These are phyloP conservation scores for Cheilosia pagana DNA, from an alignment of 2,888 invertebrate species.

Conservation along the genomic window DNA sequence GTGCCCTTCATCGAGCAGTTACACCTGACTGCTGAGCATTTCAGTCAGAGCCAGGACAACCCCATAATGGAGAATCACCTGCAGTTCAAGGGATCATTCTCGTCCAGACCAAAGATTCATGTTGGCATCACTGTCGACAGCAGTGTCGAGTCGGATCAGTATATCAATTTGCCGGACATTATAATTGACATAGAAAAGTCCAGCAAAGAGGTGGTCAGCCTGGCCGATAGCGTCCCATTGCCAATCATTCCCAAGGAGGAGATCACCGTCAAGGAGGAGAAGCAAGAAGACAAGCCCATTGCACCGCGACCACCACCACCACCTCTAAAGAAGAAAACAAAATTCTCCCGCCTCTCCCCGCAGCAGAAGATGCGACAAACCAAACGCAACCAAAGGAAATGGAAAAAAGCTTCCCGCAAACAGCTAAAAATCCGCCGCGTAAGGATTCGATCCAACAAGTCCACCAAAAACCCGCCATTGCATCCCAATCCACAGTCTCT, in stretches of 20 bases:
- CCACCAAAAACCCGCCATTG: slow-evolving; percentile 1
- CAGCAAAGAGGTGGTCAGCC: slow-evolving; percentile 72
- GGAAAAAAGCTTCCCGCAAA: slow-evolving; percentile 36
- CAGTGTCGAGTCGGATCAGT: slow-evolving; percentile 78
- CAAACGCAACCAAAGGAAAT: slow-evolving; percentile 49
- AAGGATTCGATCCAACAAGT: slow-evolving; percentile 5
- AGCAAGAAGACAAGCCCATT: slow-evolving; percentile 15
- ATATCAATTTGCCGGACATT: slow-evolving; percentile 82
- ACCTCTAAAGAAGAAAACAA: slow-evolving; percentile 29
- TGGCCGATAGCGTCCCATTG: slow-evolving; percentile 37
- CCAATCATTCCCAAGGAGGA: slow-evolving; percentile 43
- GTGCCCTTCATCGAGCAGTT: slow-evolving; percentile 58
- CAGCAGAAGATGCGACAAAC: slow-evolving; percentile 17
- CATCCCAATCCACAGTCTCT: slow-evolving; percentile 77
- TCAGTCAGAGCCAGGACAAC: slow-evolving; percentile 37
- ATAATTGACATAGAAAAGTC: slow-evolving; percentile 83
- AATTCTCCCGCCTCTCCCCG: slow-evolving; percentile 5
- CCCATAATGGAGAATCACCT: slow-evolving; percentile 71
- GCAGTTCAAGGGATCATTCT: slow-evolving; percentile 75
- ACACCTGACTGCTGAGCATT: slow-evolving; percentile 56
- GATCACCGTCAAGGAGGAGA: slow-evolving; percentile 46
- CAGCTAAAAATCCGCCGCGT: slow-evolving; percentile 29
- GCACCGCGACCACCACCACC: neutral
- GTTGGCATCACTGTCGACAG: slow-evolving; percentile 78
- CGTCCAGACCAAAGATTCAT: slow-evolving; percentile 77